A percentile compares a stretch with the other conserved stretches of the same genome.
Conservation (phyloP, 2,888 invertebrate genomes). For the Plagiodera versicolora region DNA sequence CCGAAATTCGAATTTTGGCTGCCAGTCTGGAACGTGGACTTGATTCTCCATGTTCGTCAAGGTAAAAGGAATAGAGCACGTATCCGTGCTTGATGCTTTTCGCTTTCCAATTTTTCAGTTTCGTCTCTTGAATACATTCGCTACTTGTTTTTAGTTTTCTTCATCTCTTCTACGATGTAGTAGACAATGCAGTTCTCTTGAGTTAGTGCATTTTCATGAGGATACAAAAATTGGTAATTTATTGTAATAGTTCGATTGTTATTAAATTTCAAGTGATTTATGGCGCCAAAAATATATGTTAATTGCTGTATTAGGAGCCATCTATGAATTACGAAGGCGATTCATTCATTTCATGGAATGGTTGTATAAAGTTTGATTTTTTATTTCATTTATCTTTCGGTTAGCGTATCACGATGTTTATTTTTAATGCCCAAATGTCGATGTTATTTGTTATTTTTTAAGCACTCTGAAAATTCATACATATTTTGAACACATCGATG, state of each 20-base stretch:
- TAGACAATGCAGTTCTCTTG: no score
- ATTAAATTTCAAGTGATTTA: no score
- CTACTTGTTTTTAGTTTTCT: conserved; percentile 5
- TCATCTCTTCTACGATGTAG: no score
- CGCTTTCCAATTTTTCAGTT: conserved; percentile 7
- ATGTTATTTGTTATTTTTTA: background rate
- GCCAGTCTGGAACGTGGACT: conserved; percentile 80
- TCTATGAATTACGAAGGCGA: no score
- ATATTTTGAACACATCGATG: background rate
- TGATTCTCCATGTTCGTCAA: conserved; percentile 57
- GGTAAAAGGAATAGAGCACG: conserved; percentile 42
- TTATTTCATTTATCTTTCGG: background rate
- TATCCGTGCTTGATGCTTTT: conserved; percentile 24
- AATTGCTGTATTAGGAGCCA: no score
- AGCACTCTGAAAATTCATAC: background rate
- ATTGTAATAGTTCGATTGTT: no score
- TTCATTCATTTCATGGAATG: no score
- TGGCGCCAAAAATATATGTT: no score
- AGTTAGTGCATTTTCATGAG: no score
- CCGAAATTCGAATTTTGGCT: conserved; percentile 81
- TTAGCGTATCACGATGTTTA: background rate
- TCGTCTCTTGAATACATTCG: background rate
- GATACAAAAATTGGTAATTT: no score
- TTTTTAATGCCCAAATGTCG: background rate
- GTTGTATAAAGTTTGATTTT: no score